Base-by-base conservation (phyloP, 1,140 invertebrate genomes). In the Bombus waltoni region DNA sequence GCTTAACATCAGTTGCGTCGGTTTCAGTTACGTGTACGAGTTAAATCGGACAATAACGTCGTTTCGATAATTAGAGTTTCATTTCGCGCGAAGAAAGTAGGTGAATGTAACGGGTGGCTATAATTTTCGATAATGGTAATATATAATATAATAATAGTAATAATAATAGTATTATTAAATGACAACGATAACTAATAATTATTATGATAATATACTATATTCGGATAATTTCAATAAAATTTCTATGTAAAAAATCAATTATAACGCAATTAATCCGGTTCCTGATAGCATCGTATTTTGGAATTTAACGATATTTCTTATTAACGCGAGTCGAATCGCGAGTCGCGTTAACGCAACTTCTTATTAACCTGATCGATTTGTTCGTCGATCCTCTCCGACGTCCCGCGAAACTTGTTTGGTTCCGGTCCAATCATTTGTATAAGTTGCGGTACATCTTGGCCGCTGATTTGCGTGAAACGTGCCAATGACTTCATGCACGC, bases 351-450 rank as follows among this genome's bases (percentile, higher is more conserved):
- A 88, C 94, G 96, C 77, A 97, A 93, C 89, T 97, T 97, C 92
- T 96, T 96, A 91, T 96, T 96, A 78, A 98, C 97, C 87, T 96
- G 95, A 89, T 97, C 97, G 87, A 99, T 97, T 74, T 98, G 95
- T 88, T 97, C 96, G 93, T 99, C 98, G 76, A 98, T 95, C 85
- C 98, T 96, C 88, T 97, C 95, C 57, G 98, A 98, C 40, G 96
- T 96, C 44, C 98, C 98, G 79, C 97, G 97, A 95, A 98, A 98
- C 92, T 97, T 97, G 85, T 96, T 96, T 59, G 98, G 98, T 93
- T 98, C 97, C 5, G 98, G 98, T n/a, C 98, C 98, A 91, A 99
- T 98, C 97, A 99, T 98, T 92, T 98, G 98, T 76, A 98, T 97
- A 32, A 99, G 96, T 92, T 98, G 98, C 1, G 98, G 98, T 44